Percentiles rank a stretch among this genome's conserved stretches.
Evolutionary conservation across 2,797 vertebrate species (phyloP).

Genomic region (Sardinella longiceps): DNA sequence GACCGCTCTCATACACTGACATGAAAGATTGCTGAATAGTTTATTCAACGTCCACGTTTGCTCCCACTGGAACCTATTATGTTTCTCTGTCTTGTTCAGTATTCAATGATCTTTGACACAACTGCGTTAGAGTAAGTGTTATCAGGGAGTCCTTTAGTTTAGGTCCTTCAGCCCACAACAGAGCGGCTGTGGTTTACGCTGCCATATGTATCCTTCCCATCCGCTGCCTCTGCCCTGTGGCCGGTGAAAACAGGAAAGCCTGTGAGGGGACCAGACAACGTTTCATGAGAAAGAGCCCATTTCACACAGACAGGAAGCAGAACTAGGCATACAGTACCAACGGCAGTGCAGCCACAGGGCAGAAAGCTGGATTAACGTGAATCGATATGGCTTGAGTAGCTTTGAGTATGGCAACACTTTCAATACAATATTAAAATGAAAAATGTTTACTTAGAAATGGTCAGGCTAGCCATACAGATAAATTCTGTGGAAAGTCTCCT

Average conservation of each 20-base stretch:
- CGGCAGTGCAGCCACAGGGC: not conserved
- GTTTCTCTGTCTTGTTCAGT: too few species aligned
- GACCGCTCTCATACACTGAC: too few species aligned
- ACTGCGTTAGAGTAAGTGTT: not conserved
- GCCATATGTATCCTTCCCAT: conserved; percentile 8
- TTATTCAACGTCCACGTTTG: too few species aligned
- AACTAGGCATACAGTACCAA: not conserved
- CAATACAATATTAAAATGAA: too few species aligned
- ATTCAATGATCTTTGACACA: too few species aligned
- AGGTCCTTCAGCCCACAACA: not conserved
- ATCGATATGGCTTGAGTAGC: not conserved
- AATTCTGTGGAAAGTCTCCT: too few species aligned
- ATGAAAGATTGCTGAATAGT: too few species aligned
- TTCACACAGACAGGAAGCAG: not conserved
- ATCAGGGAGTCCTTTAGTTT: not conserved
- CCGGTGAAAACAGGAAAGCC: not conserved
- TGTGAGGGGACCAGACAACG: not conserved
- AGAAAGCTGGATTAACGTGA: not conserved
- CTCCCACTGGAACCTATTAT: too few species aligned
- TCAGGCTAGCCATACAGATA: too few species aligned
- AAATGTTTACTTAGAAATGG: too few species aligned
- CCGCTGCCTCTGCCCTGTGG: not conserved
- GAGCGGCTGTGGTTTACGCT: not conserved
- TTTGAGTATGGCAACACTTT: not conserved
- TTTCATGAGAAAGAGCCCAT: not conserved